Base-by-base conservation (phyloP, 1,140 invertebrate species). In the Drosophila parabipectinata region DNA sequence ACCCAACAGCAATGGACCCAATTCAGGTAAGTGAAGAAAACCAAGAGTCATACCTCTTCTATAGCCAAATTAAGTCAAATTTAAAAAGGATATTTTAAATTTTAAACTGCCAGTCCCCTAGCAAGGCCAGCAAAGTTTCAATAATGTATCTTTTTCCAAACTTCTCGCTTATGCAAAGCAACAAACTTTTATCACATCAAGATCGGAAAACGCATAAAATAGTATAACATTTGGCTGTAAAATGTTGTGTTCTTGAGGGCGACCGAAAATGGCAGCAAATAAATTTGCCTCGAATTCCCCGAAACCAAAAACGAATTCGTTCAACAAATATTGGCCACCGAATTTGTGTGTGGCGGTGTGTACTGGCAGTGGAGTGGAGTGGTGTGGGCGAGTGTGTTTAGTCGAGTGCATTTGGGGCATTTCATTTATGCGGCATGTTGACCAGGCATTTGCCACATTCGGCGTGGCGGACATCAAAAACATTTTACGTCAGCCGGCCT, bases 1-100 rank as follows among this genome's bases (percentile, higher is more conserved):
- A 68, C 97, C 97, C 1, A 98, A 98, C 91, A 96, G 96, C 84
- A 96, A 96, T 83, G 96, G 96, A 91, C 97, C 97, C 24, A 98
- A 98, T 94, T 97, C 97, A 94, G 97, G 97, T 98, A 93, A 92
- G 95, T 94, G 39, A 44, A 48, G 24, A 45, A 61, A 73, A 55
- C 47, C 15, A 18, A 48, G 34, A 28, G 5, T 7, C 26, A 28
- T 28, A 28, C 26, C 26, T 28, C 26, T 28, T 34, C 34, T 37
- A 34, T 9, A 9, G 39, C 39, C 39, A 41, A 41, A 41, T 41
- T 18, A 15, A 7, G 5, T n/a, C 14, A 44, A 44, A 5, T 44
- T 44, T 44, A 9, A 5, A 6, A 41, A 18, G 15, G 15, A 44
- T 4, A 15, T 1, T 14, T 44, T 15, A 2, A 44, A 15, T 18